Conservation (phyloP, 2,113 vertebrate genomes). For the Herpetotheres cachinnans region DNA sequence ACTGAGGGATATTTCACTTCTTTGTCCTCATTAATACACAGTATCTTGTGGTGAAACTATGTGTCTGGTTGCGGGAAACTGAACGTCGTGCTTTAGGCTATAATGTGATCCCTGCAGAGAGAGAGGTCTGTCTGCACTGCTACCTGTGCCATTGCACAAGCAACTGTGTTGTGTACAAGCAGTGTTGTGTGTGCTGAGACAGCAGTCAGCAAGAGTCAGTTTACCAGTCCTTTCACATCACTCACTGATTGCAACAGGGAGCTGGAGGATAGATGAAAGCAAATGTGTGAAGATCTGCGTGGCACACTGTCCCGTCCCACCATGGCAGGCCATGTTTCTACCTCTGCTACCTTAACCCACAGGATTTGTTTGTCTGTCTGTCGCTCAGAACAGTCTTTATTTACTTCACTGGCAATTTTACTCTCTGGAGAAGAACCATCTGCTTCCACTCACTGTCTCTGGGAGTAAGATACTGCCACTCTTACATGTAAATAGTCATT, state of each 20-base stretch:
- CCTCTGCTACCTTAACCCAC: neutral
- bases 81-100: neutral
- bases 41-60: neutral
- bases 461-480: neutral
- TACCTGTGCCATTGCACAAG: neutral
- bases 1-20: neutral
- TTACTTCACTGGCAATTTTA: neutral
- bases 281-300: accelerated
- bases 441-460: neutral
- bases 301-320: neutral
- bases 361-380: neutral
- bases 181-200: neutral
- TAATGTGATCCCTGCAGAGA: neutral
- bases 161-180: accelerated
- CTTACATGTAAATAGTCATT: neutral
- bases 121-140: accelerated
- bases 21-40: neutral
- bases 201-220: neutral
- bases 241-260: neutral
- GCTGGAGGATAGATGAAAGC: neutral
- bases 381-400: neutral
- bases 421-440: neutral
- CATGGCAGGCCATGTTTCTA: accelerated
- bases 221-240: accelerated
- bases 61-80: neutral